Evolutionary conservation across 1,140 invertebrate genomes (phyloP).

Genomic region (Oncopodura yosiiana): DNA sequence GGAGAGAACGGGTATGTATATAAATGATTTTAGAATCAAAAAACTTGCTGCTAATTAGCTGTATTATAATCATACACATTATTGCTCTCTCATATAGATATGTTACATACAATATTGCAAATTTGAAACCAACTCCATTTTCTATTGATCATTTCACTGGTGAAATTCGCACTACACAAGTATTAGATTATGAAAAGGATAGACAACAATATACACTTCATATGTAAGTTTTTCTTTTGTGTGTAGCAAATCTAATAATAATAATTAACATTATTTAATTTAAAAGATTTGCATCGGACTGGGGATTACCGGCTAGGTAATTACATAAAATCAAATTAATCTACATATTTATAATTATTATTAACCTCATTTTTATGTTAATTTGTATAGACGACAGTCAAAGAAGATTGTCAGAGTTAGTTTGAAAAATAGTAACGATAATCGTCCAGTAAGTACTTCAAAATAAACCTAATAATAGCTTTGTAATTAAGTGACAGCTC

Average conservation of each 20-base stretch:
- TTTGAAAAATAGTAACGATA: slow-evolving; percentile 83
- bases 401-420: slow-evolving; percentile 73
- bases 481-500: slow-evolving; percentile 1
- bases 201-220: slow-evolving; percentile 63
- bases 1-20: slow-evolving; percentile 68
- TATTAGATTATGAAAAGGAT: slow-evolving; percentile 87
- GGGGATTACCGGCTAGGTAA: slow-evolving; percentile 77
- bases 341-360: too few relatives aligned
- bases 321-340: too few relatives aligned
- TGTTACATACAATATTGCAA: slow-evolving; percentile 85
- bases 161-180: slow-evolving; percentile 64
- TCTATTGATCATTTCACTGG: slow-evolving; percentile 93
- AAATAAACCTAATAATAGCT: neutral
- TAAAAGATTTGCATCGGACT: slow-evolving; percentile 69
- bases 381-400: slow-evolving; percentile 76
- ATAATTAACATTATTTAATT: neutral
- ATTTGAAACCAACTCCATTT: slow-evolving; percentile 80
- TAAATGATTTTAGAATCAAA: neutral
- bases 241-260: neutral
- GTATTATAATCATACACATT: neutral
- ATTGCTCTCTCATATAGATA: slow-evolving; percentile 42
- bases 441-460: slow-evolving; percentile 55
- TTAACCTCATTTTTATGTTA: too few relatives aligned
- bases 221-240: neutral
- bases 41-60: neutral